Percentiles rank a stretch among this genome's conserved stretches.
Conservation (phyloP, 1,140 invertebrate species). For the Epicauta chinensis region DNA sequence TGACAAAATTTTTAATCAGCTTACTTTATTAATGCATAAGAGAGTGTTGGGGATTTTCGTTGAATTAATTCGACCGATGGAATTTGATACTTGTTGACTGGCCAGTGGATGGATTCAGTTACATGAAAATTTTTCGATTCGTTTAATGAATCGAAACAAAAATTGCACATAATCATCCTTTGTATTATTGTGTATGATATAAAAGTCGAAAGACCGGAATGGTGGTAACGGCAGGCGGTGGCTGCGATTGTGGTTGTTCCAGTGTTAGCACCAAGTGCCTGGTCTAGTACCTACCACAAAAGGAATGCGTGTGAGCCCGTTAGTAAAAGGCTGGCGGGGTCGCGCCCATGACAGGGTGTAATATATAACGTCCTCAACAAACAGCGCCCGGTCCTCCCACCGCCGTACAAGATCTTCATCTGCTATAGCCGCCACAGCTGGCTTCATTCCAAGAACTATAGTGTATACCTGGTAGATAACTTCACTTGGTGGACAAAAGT, state of each 20-base stretch:
- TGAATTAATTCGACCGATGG: slow-evolving; percentile 14
- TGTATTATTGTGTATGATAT: neutral
- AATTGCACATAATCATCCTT: neutral
- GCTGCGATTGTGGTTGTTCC: neutral
- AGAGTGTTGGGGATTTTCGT: slow-evolving; percentile 10
- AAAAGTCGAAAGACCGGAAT: slow-evolving; percentile 5
- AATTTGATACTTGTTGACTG: slow-evolving; percentile 15
- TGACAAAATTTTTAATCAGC: slow-evolving; percentile 17
- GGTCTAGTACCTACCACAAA: slow-evolving; percentile 26
- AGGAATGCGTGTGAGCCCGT: slow-evolving; percentile 29
- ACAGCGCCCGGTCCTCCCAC: slow-evolving; percentile 32
- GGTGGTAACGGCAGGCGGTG: slow-evolving; percentile 10
- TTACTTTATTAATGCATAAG: slow-evolving; percentile 4
- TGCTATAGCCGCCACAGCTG: slow-evolving; percentile 28
- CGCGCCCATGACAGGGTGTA: slow-evolving; percentile 34
- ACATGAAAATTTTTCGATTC: slow-evolving; percentile 5
- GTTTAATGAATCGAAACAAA: too few relatives aligned
- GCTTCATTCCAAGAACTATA: slow-evolving; percentile 28
- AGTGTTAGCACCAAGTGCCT: slow-evolving; percentile 13
- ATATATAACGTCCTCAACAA: slow-evolving; percentile 36
- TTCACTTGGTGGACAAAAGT: neutral
- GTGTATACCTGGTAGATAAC: slow-evolving; percentile 1
- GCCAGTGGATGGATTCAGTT: slow-evolving; percentile 9
- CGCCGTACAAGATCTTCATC: slow-evolving; percentile 32
- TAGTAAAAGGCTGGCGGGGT: slow-evolving; percentile 27